Percentiles rank a stretch among this genome's conserved stretches.
Conservation (phyloP, 2,113 vertebrate species). For the Numida meleagris region DNA sequence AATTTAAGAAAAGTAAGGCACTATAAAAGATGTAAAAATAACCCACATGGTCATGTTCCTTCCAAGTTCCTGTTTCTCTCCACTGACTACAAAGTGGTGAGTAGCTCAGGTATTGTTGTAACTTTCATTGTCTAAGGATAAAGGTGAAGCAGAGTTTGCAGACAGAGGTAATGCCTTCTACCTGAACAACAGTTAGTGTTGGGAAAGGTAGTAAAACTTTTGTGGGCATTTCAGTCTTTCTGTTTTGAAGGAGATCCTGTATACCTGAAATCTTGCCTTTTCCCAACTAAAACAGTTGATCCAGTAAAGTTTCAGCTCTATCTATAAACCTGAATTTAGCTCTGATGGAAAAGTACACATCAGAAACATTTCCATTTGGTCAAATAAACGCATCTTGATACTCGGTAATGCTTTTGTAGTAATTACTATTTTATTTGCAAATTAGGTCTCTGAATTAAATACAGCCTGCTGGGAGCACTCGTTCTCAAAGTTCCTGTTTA, state of each 20-base stretch:
- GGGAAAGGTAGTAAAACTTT: not conserved
- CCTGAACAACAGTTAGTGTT: not conserved
- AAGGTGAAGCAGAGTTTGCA: not conserved
- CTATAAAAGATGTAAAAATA: not conserved
- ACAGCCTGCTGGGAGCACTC: not conserved
- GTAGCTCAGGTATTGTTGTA: not conserved
- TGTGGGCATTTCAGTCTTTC: not conserved
- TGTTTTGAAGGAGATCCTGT: not conserved
- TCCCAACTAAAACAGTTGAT: not conserved
- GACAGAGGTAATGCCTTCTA: not conserved
- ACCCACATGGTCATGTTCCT: not conserved
- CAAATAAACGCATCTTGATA: not conserved
- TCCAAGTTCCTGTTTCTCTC: not conserved
- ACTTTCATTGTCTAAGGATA: not conserved
- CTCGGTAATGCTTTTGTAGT: not conserved
- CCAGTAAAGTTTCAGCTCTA: not conserved
- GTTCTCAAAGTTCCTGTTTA: slow-evolving; percentile 20
- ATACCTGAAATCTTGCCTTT: not conserved
- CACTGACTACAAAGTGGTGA: not conserved
- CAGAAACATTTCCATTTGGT: not conserved
- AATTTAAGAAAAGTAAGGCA: not conserved
- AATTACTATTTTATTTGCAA: not conserved
- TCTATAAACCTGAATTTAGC: not conserved
- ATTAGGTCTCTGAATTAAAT: not conserved
- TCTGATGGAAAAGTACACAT: not conserved